Conservation (phyloP, 2,797 vertebrate species). For the Halcyon leucocephala region DNA sequence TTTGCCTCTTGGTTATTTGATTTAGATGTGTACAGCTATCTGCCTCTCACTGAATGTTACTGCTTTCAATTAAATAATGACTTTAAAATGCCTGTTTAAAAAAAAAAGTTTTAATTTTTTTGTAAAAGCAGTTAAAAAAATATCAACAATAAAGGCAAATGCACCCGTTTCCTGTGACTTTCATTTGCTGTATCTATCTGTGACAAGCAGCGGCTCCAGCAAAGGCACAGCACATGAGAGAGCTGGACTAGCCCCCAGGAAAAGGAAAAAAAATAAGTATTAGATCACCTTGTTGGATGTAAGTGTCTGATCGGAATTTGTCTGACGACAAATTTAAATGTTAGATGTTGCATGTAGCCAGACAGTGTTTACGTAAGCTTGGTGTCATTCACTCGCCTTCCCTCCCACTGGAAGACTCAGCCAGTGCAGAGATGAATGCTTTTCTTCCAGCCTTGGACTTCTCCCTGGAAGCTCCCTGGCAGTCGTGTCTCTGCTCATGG, state of each 20-base stretch:
- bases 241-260: no score
- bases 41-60: not conserved
- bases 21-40: not conserved
- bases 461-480: not conserved
- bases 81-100: not conserved
- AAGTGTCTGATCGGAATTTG: not conserved
- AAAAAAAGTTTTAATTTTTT: not conserved
- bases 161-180: not conserved
- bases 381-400: not conserved
- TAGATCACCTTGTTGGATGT: not conserved
- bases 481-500: rapidly evolving
- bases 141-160: not conserved
- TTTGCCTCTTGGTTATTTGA: not conserved
- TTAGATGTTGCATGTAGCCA: not conserved
- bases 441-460: not conserved
- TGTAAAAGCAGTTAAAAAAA: not conserved
- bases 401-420: not conserved
- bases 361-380: not conserved
- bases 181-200: not conserved
- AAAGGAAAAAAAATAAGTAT: not conserved
- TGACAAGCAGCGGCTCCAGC: not conserved
- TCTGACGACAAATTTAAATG: not conserved
- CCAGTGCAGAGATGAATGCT: not conserved
- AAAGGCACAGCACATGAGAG: not conserved
- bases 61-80: not conserved